phyloP scores from a whole-genome alignment of 2,888 invertebrate genomes.

The Hypsopygia costalis region DNA sequence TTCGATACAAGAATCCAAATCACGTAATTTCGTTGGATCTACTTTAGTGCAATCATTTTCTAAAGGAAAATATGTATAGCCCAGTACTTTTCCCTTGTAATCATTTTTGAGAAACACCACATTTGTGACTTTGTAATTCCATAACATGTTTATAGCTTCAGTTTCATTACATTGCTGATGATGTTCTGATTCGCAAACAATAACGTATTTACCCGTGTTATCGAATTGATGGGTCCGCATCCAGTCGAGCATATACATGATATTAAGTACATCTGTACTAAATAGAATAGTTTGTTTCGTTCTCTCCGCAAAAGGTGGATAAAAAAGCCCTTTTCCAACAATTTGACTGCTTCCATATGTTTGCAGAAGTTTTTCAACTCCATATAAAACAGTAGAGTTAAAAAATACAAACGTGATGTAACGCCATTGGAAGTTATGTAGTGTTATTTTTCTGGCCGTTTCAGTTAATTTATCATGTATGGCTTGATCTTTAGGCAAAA shows the following conservation, averaged over 20 bases:
- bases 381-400: conserved; percentile 35
- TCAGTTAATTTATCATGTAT: conserved; percentile 31
- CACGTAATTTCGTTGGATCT: conserved; percentile 32
- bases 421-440: conserved; percentile 49
- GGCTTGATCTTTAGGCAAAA: conserved; percentile 10
- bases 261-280: conserved; percentile 31
- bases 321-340: conserved; percentile 32
- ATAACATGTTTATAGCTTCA: conserved; percentile 39
- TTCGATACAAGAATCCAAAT: conserved; percentile 22
- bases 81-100: conserved; percentile 22
- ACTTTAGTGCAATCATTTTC: conserved; percentile 38
- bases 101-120: conserved; percentile 42
- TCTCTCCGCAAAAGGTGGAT: conserved; percentile 24
- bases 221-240: conserved; percentile 40
- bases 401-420: conserved; percentile 50
- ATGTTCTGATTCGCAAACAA: conserved; percentile 44
- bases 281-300: conserved; percentile 50
- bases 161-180: conserved; percentile 41
- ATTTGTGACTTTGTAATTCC: conserved; percentile 53
- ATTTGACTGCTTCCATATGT: conserved; percentile 41
- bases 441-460: conserved; percentile 47
- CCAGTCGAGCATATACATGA: conserved; percentile 36
- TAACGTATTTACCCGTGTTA: conserved; percentile 53
- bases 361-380: conserved; percentile 39
- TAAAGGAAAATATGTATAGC: conserved; percentile 44